Percentiles rank a stretch among this genome's conserved stretches.
These are phyloP conservation scores for Polymixis lichenea DNA, from an alignment of 2,888 invertebrate species.

Conservation along the genomic window DNA sequence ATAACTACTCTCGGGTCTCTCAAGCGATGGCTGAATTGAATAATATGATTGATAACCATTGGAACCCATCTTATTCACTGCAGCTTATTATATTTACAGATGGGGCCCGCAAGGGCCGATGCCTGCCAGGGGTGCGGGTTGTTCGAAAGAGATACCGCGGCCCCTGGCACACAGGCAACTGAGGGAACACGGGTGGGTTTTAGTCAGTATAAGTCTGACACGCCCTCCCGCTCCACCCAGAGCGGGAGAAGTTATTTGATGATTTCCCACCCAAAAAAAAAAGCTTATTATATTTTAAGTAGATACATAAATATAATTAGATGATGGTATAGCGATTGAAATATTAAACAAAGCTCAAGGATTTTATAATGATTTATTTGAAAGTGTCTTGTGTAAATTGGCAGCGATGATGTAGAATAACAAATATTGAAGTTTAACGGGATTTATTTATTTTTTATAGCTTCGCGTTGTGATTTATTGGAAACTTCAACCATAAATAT, in stretches of 20 bases:
- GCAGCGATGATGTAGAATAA: constrained; percentile 16
- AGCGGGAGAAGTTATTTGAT: too few relatives aligned
- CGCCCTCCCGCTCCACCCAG: too few relatives aligned
- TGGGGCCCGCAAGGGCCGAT: too few relatives aligned
- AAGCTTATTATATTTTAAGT: too few relatives aligned
- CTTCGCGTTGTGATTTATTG: constrained; percentile 21
- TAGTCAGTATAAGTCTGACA: too few relatives aligned
- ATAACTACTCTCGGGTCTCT: constrained; percentile 45
- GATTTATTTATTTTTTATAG: constrained; percentile 12
- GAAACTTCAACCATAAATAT: constrained; percentile 25
- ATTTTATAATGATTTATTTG: constrained; percentile 29
- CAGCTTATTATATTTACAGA: constrained; percentile 59
- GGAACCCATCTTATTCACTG: constrained; percentile 51
- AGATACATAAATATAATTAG: background rate
- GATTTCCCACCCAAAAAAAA: too few relatives aligned
- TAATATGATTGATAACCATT: constrained; percentile 64
- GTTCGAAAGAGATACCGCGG: too few relatives aligned
- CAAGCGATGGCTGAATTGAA: constrained; percentile 28
- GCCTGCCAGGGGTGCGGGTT: too few relatives aligned
- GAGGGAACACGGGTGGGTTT: too few relatives aligned
- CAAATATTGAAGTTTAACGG: constrained; percentile 11
- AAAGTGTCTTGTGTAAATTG: constrained; percentile 17
- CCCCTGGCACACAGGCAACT: too few relatives aligned
- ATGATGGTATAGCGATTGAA: constrained; percentile 44
- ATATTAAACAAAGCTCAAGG: constrained; percentile 45